A percentile compares a stretch with the other conserved stretches of the same genome.
Evolutionary conservation across 1,140 invertebrate genomes (phyloP).

Genomic region (Globodera rostochiensis): DNA sequence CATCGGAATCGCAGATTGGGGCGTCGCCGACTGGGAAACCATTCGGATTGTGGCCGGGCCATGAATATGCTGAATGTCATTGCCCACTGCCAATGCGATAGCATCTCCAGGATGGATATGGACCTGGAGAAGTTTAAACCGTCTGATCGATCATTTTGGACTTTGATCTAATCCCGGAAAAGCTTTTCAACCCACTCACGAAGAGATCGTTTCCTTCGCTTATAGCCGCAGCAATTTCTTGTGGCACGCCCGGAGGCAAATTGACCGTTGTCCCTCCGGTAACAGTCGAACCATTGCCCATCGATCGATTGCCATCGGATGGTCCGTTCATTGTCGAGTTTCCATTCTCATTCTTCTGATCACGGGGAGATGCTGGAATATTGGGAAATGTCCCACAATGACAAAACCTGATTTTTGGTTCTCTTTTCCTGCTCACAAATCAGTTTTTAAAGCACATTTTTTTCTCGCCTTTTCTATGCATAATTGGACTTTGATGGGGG

Average conservation of each 20-base stretch:
- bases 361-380: constrained; percentile 8
- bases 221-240: constrained; percentile 43
- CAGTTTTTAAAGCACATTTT: no score
- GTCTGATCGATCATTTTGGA: no score
- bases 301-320: not conserved
- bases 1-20: constrained; percentile 53
- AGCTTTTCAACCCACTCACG: constrained; percentile 23
- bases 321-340: not conserved
- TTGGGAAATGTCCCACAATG: not conserved
- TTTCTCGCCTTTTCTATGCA: no score
- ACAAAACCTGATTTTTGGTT: not conserved
- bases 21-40: constrained; percentile 50
- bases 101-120: constrained; percentile 60
- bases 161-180: no score
- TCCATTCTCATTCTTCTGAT: constrained; percentile 8
- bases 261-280: constrained; percentile 21
- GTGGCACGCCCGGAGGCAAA: constrained; percentile 43
- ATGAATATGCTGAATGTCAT: constrained; percentile 56
- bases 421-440: not conserved
- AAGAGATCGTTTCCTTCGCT: constrained; percentile 53
- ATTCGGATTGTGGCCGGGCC: constrained; percentile 61
- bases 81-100: constrained; percentile 52
- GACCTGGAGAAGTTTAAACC: not conserved
- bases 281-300: not conserved
- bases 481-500: no score